A percentile compares a stretch with the other conserved stretches of the same genome.
phyloP scores from a whole-genome alignment of 1,140 invertebrate genomes.

The Bombus affinis region DNA sequence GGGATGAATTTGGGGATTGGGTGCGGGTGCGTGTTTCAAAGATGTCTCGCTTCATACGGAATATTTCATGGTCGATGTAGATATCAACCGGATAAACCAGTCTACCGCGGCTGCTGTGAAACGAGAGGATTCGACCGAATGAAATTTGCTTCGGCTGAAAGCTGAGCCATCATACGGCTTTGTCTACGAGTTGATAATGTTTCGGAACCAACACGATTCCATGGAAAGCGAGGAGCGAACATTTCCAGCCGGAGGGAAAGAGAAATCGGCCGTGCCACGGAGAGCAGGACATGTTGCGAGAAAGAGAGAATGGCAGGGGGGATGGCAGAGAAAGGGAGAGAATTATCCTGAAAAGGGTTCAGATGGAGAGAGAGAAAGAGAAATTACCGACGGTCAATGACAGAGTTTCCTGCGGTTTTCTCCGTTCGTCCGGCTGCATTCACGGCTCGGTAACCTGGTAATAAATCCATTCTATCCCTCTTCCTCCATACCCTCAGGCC shows the following conservation, averaged over 20 bases:
- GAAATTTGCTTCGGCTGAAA: conserved; percentile 56
- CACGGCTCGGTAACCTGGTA: conserved; percentile 68
- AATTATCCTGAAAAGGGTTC: neutral
- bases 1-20: no score
- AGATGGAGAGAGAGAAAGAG: conserved; percentile 45
- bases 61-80: conserved; percentile 38
- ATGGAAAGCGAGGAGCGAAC: conserved; percentile 34
- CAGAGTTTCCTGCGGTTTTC: conserved; percentile 72
- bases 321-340: neutral
- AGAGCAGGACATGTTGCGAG: conserved; percentile 11
- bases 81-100: conserved; percentile 54
- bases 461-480: conserved; percentile 65
- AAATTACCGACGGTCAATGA: conserved; percentile 72
- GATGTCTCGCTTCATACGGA: neutral
- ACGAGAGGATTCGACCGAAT: conserved; percentile 44
- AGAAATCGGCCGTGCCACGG: neutral
- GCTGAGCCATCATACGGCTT: conserved; percentile 60
- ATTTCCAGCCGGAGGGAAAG: neutral
- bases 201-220: conserved; percentile 53
- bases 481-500: neutral
- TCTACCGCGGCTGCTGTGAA: neutral
- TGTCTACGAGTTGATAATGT: conserved; percentile 66
- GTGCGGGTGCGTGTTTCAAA: neutral
- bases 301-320: neutral
- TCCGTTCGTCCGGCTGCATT: conserved; percentile 70